These are phyloP conservation scores for Pogonocherus hispidulus DNA, from an alignment of 2,888 invertebrate species.

Conservation along the genomic window DNA sequence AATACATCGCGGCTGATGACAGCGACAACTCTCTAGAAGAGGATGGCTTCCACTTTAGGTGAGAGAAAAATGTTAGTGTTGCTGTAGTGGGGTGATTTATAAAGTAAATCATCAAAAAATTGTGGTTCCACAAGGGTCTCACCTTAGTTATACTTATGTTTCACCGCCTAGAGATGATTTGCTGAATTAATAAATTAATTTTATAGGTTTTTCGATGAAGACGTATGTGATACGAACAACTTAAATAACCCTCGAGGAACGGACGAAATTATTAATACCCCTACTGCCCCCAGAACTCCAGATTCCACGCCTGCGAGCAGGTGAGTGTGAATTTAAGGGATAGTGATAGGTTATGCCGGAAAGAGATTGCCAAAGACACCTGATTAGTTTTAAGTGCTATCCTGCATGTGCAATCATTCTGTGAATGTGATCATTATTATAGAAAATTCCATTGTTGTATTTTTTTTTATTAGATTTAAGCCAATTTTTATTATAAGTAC, in stretches of 20 bases:
- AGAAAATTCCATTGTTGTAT: slow-evolving; percentile 21
- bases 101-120: no score
- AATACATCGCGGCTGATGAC: slow-evolving; percentile 79
- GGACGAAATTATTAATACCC: slow-evolving; percentile 71
- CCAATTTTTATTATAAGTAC: not conserved
- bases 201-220: slow-evolving; percentile 68
- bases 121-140: no score
- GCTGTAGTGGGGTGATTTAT: no score
- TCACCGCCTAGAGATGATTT: no score
- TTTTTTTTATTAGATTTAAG: slow-evolving; percentile 17
- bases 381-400: slow-evolving; percentile 37
- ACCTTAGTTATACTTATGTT: no score
- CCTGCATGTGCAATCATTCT: slow-evolving; percentile 24
- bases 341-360: slow-evolving; percentile 2
- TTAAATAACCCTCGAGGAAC: slow-evolving; percentile 66
- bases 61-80: slow-evolving; percentile 36
- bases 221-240: slow-evolving; percentile 65
- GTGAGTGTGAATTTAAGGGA: slow-evolving; percentile 59
- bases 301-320: slow-evolving; percentile 68
- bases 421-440: slow-evolving; percentile 17
- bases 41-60: slow-evolving; percentile 72
- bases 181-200: not conserved
- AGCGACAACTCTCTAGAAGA: slow-evolving; percentile 78
- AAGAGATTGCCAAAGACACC: slow-evolving; percentile 30
- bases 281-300: slow-evolving; percentile 78